phyloP scores from a whole-genome alignment of 2,888 invertebrate species.

The Imbricaverruca yamaguchii region DNA sequence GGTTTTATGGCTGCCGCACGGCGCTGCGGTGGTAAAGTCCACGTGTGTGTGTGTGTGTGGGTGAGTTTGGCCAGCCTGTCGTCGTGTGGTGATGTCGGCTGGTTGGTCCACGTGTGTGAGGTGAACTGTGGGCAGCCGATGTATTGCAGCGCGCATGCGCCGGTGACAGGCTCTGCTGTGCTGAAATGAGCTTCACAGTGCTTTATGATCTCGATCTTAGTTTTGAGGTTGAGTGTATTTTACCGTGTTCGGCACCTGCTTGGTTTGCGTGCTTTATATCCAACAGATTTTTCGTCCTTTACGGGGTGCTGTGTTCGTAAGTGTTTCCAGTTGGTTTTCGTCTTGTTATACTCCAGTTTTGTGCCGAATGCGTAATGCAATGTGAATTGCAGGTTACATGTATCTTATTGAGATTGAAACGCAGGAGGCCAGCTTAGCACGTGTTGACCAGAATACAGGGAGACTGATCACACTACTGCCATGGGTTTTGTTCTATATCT shows the following conservation, averaged over 20 bases:
- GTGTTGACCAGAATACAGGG: too few relatives aligned
- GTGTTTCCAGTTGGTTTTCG: not conserved
- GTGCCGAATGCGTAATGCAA: not conserved
- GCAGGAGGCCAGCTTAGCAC: not conserved
- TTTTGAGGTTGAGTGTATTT: not conserved
- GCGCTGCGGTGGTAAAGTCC: too few relatives aligned
- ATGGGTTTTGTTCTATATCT: not conserved
- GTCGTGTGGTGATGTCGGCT: too few relatives aligned
- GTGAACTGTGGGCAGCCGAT: too few relatives aligned
- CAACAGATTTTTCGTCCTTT: not conserved
- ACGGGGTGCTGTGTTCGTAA: not conserved
- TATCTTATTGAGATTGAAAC: not conserved
- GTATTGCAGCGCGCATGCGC: too few relatives aligned
- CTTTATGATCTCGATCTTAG: slow-evolving; percentile 10
- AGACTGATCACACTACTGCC: too few relatives aligned
- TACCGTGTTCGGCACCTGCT: not conserved
- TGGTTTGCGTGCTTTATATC: not conserved
- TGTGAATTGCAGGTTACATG: not conserved
- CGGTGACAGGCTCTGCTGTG: not conserved
- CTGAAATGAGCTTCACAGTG: not conserved
- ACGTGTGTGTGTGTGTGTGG: too few relatives aligned
- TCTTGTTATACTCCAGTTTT: not conserved
- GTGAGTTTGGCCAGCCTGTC: too few relatives aligned
- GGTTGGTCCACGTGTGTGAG: too few relatives aligned
- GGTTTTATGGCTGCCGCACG: too few relatives aligned